Evolutionary conservation across 2,113 vertebrate genomes (phyloP).

Genomic region (Zosterops hypoxanthus): DNA sequence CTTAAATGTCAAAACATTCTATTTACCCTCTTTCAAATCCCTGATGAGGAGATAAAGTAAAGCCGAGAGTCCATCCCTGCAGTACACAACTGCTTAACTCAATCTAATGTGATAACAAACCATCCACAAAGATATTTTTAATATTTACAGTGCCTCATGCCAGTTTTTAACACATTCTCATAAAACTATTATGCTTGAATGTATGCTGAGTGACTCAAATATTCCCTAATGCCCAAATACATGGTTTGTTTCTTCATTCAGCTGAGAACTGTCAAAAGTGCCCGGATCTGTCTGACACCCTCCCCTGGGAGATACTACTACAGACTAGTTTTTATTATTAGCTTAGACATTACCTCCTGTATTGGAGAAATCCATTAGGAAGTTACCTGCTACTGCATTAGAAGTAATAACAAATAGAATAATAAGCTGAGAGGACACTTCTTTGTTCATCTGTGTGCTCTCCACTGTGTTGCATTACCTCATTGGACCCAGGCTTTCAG

Average conservation of each 20-base stretch:
- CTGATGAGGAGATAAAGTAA: not conserved
- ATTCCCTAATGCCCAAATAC: not conserved
- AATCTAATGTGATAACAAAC: not conserved
- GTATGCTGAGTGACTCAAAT: not conserved
- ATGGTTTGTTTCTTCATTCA: not conserved
- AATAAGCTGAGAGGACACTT: not conserved
- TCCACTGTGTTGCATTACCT: not conserved
- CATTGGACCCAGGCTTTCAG: not conserved
- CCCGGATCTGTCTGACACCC: not conserved
- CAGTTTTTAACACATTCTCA: not conserved
- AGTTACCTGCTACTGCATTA: not conserved
- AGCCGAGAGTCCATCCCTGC: not conserved
- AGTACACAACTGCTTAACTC: not conserved
- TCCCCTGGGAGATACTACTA: not conserved
- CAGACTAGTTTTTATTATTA: not conserved
- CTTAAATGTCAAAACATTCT: not conserved
- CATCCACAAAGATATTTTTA: not conserved
- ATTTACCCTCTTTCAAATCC: not conserved
- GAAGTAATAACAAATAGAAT: not conserved
- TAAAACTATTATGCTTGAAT: not conserved
- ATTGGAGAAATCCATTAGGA: not conserved
- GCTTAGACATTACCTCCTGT: not conserved
- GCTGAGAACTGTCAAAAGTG: not conserved
- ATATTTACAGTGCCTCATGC: not conserved
- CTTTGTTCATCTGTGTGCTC: not conserved